phyloP scores from a whole-genome alignment of 1,140 invertebrate species.

The Phortica variegata region DNA sequence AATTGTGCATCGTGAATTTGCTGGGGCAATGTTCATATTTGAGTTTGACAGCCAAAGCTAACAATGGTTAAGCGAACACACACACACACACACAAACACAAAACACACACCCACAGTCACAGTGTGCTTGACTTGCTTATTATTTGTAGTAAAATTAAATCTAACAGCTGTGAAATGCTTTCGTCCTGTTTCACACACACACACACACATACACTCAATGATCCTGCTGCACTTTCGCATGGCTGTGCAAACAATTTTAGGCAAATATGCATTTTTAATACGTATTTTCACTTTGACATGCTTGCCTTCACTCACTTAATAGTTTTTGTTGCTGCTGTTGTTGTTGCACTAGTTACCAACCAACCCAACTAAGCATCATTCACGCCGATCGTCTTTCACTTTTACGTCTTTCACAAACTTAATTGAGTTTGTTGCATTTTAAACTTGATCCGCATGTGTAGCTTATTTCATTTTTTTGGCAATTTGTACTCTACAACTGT shows the following conservation, averaged over 20 bases:
- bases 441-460: too few relatives aligned
- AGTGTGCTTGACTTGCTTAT: slow-evolving; percentile 23
- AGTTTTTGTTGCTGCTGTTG: too few relatives aligned
- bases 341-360: too few relatives aligned
- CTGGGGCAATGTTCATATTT: slow-evolving; percentile 21
- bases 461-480: too few relatives aligned
- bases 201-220: not conserved
- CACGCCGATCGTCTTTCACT: too few relatives aligned
- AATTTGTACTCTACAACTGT: too few relatives aligned
- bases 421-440: too few relatives aligned
- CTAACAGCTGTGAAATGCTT: slow-evolving; percentile 39
- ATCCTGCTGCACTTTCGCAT: not conserved
- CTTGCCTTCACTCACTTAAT: too few relatives aligned
- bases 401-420: too few relatives aligned
- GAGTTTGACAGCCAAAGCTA: slow-evolving; percentile 34
- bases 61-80: slow-evolving; percentile 19
- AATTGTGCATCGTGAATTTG: too few relatives aligned
- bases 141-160: slow-evolving; percentile 54
- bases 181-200: not conserved
- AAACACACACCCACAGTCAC: not conserved
- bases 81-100: slow-evolving; percentile 5
- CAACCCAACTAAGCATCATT: too few relatives aligned
- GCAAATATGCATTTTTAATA: slow-evolving; percentile 54
- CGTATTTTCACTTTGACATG: slow-evolving; percentile 2
- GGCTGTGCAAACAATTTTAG: slow-evolving; percentile 35